Percentiles rank a stretch among this genome's conserved stretches.
These are phyloP conservation scores for Anastatus disparis DNA, from an alignment of 1,140 invertebrate genomes.

Conservation along the genomic window DNA sequence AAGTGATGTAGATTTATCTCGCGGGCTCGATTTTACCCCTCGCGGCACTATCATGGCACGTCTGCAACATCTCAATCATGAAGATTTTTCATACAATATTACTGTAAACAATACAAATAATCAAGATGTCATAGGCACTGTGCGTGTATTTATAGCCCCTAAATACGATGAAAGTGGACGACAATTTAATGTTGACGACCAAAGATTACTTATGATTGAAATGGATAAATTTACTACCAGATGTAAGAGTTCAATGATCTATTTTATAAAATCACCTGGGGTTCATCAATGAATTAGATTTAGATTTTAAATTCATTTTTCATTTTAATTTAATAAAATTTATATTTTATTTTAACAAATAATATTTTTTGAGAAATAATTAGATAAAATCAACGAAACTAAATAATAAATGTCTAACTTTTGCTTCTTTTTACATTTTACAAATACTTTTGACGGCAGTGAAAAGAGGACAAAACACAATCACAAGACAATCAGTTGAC, in stretches of 20 bases:
- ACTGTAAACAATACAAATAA: conserved; percentile 73
- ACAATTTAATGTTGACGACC: conserved; percentile 72
- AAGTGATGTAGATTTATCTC: conserved; percentile 78
- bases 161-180: conserved; percentile 75
- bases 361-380: too few species aligned
- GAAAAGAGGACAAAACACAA: conserved; percentile 68
- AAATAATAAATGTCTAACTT: too few species aligned
- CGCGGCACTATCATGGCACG: conserved; percentile 75
- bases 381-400: too few species aligned
- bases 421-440: background rate
- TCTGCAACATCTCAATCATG: conserved; percentile 81
- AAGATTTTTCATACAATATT: conserved; percentile 73
- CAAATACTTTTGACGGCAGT: conserved; percentile 56
- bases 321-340: too few species aligned
- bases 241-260: conserved; percentile 4
- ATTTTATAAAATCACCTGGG: too few species aligned
- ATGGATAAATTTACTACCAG: conserved; percentile 71
- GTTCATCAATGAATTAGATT: too few species aligned
- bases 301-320: too few species aligned
- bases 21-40: conserved; percentile 82
- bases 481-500: conserved; percentile 68
- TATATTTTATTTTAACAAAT: too few species aligned
- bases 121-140: conserved; percentile 71
- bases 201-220: conserved; percentile 79
- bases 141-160: conserved; percentile 82